Base-by-base conservation (phyloP, 2,888 invertebrate species). In the Tinea semifulvella region DNA sequence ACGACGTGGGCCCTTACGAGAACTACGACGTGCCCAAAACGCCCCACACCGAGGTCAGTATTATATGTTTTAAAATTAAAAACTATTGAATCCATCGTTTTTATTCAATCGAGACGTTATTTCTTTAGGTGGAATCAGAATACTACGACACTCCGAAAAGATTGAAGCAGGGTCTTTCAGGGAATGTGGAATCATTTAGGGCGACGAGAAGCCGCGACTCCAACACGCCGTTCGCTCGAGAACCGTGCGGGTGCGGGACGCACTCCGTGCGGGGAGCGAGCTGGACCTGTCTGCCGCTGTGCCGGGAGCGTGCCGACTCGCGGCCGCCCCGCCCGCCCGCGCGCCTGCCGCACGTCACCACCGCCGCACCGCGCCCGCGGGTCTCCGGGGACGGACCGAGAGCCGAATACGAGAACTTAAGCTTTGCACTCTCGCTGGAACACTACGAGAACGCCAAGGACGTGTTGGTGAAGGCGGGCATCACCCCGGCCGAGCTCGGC, bases 371-470 rank as follows among this genome's bases (percentile, higher is more conserved):
- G 22, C 22, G 22, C 6, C 22, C 22, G 8, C 22, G 5, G 5
- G 6, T 5, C 22, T 11, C 11, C 4, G 27, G n/a, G 4, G 27
- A 27, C n/a, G 27, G 27, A 10, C 27, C 3, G 27, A 11, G 4
- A 27, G 77, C 82, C 7, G 88, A 89, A 60, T 89, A 90, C 56
- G 89, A 86, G 53, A 89, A 90, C 57, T 80, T 92, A 54, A 88
- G 90, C 57, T 92, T 91, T 65, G 89, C 90, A 49, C 84, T 90
- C 54, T 90, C 90, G 0, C 67, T 91, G 40, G 87, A 89, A 58
- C 84, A 90, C 52, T 91, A 91, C 55, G 91, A 91, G 67, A 92
- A 92, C 63, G 88, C 90, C 42, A 88, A 87, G 58, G 88, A 89
- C 54, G 64, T 88, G 36, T 54, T 87, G 1, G 76, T 82, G 20